Percentiles rank a stretch among this genome's conserved stretches.
These are phyloP conservation scores for Ancistrus triradiatus DNA, from an alignment of 2,113 vertebrate species.

Conservation along the genomic window DNA sequence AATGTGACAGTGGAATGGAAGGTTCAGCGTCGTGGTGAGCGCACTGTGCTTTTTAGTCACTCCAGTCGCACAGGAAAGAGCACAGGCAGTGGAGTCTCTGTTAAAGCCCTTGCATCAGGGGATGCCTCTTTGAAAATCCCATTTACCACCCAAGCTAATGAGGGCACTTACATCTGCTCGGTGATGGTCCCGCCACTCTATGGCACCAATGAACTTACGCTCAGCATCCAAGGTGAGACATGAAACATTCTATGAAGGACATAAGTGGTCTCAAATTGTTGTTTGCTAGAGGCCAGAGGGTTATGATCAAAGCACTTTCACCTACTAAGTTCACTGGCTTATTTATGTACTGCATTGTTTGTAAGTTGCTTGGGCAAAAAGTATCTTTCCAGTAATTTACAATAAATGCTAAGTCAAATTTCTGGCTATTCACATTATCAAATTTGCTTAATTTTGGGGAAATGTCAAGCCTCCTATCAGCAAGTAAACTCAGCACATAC, in stretches of 20 bases:
- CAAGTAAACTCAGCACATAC: no score
- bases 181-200: constrained; percentile 58
- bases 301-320: no score
- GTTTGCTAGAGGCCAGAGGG: no score
- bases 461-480: no score
- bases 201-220: constrained; percentile 45
- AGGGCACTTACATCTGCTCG: constrained; percentile 62
- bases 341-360: no score
- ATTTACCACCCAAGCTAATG: constrained; percentile 42
- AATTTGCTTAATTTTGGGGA: no score
- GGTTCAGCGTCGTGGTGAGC: constrained; percentile 48
- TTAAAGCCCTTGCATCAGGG: constrained; percentile 52
- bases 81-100: constrained; percentile 41
- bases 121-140: constrained; percentile 60
- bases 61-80: constrained; percentile 35
- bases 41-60: constrained; percentile 50
- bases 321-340: no score
- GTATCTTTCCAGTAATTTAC: no score
- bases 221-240: constrained; percentile 64
- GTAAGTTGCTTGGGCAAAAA: no score
- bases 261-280: no score
- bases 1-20: constrained; percentile 56
- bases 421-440: no score
- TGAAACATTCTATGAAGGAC: neutral
- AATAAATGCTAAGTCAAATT: no score